phyloP scores from a whole-genome alignment of 2,797 vertebrate species.

The Sebastes goodei region DNA sequence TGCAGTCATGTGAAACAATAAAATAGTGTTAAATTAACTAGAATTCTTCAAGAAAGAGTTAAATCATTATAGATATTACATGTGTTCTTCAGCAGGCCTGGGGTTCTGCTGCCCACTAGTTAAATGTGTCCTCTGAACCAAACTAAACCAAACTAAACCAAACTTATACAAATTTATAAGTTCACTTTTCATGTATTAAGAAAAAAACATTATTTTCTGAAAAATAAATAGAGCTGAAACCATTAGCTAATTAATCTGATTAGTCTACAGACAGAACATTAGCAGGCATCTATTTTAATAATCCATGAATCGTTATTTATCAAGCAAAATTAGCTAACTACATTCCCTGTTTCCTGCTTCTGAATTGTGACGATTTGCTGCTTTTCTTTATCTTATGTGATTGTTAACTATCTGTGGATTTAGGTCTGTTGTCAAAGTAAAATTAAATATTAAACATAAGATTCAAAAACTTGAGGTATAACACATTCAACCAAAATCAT shows the following conservation, averaged over 20 bases:
- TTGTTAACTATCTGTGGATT: neutral
- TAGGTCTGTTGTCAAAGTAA: neutral
- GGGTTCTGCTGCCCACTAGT: too few species aligned
- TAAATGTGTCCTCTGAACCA: too few species aligned
- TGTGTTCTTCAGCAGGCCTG: too few species aligned
- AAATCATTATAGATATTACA: neutral
- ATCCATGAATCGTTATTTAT: neutral
- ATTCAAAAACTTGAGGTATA: neutral
- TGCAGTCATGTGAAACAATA: neutral
- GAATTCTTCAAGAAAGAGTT: neutral
- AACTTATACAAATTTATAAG: rapidly evolving
- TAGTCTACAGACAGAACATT: neutral
- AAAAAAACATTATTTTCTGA: neutral
- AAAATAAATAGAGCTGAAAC: neutral
- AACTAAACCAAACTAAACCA: rapidly evolving
- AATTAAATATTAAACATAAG: neutral
- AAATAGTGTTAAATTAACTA: neutral
- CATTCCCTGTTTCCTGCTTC: neutral
- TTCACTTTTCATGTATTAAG: neutral
- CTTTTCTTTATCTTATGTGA: neutral
- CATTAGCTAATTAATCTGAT: neutral
- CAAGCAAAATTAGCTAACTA: neutral
- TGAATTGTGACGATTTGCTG: neutral
- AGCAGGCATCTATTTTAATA: neutral
- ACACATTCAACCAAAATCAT: neutral